Base-by-base conservation (phyloP, 2,113 vertebrate species). In the Casuarius casuarius region DNA sequence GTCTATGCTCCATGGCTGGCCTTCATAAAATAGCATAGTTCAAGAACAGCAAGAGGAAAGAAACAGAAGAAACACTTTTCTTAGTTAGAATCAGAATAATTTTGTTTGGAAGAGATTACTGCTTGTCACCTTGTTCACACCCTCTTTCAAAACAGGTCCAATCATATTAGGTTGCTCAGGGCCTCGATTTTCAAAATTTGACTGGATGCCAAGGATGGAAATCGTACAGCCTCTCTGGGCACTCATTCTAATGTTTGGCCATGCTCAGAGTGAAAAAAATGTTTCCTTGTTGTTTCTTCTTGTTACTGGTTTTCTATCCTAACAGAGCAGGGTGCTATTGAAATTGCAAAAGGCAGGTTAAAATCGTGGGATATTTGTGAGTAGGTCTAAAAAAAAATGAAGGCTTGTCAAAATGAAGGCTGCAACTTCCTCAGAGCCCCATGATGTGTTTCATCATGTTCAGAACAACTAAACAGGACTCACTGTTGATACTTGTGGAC, bases 401-500 rank as follows among this genome's bases (percentile, higher is more conserved):
- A 6, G 31, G 31, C 19, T 70, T 46, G 22, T n/a, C 44, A 70
- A 38, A 38, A 38, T 38, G 38, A 38, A 38, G 38, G 29, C 56
- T 58, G 56, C 31, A 33, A 11, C 56, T 33, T 59, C 56, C 56
- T 59, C 16, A 33, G 17, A 59, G 18, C 18, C 56, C 29, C 29
- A 31, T 9, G 15, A 58, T 58, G 16, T 31, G 56, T 58, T 58
- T 58, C 56, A 59, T 33, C 29, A 19, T 59, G 17, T 33, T 59
- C 56, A 33, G 56, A 59, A 59, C 29, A 59, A 59, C 56, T 33
- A 59, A 33, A 33, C 29, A 33, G 56, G 31, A 10, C 58, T 76
- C 6, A 1, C 54, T 83, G 63, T 66, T 5, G 0, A 1, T 73
- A n/a, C 33, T 16, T 52, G 35, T 0, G 0, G 63, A 31, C 40